These are phyloP conservation scores for Synanthedon vespiformis DNA, from an alignment of 2,888 invertebrate species.

Conservation along the genomic window DNA sequence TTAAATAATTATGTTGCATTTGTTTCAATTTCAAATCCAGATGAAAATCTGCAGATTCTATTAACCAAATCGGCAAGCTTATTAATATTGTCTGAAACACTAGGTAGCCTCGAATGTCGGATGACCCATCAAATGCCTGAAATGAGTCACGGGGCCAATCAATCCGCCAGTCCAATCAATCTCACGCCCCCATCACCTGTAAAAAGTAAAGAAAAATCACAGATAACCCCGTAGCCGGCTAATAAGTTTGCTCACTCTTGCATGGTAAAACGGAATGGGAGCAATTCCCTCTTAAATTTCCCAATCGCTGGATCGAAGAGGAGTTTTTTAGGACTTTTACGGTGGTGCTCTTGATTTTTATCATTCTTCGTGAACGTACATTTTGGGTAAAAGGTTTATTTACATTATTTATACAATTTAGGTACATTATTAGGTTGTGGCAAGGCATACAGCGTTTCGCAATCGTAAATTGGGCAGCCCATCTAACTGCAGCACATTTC, in stretches of 20 bases:
- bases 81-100: too few relatives aligned
- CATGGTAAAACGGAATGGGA: conserved; percentile 57
- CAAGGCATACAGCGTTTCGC: too few relatives aligned
- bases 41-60: too few relatives aligned
- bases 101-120: too few relatives aligned
- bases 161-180: conserved; percentile 55
- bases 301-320: conserved; percentile 40
- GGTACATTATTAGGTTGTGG: too few relatives aligned
- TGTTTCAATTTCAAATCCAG: too few relatives aligned
- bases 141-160: conserved; percentile 36
- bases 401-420: too few relatives aligned
- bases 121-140: neutral
- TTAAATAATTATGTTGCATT: too few relatives aligned
- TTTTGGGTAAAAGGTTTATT: neutral
- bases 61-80: too few relatives aligned
- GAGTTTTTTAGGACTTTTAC: conserved; percentile 16
- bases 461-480: too few relatives aligned
- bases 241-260: conserved; percentile 66
- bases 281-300: conserved; percentile 48
- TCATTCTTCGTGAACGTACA: neutral
- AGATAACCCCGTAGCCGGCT: conserved; percentile 38
- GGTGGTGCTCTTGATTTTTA: neutral
- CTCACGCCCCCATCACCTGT: conserved; percentile 39
- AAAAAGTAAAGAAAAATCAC: conserved; percentile 54
- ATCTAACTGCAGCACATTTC: too few relatives aligned